These are phyloP conservation scores for Sarotherodon lohbergeri DNA, from an alignment of 2,113 vertebrate genomes.

Conservation along the genomic window DNA sequence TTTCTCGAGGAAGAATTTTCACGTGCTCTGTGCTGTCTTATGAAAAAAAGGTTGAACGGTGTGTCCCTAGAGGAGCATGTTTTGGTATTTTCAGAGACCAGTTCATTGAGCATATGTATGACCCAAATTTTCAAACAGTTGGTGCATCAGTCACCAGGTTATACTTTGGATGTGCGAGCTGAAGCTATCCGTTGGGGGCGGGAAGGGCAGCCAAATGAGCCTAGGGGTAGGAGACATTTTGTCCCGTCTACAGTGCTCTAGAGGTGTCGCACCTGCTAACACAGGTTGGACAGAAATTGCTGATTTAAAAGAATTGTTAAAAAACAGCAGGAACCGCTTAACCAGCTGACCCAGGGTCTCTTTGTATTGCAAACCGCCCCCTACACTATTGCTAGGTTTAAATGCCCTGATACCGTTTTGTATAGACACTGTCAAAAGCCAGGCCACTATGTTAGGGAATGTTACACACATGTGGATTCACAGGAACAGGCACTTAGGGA, in stretches of 20 bases:
- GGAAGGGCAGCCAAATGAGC: not conserved
- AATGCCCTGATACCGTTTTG: not conserved
- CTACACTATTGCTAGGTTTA: not conserved
- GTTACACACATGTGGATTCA: not conserved
- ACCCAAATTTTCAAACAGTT: not conserved
- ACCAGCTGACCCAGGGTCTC: not conserved
- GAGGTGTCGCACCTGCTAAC: not conserved
- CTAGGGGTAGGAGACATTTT: not conserved
- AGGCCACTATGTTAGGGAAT: not conserved
- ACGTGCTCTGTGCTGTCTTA: not conserved
- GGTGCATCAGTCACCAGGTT: not conserved
- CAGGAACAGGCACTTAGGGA: not conserved
- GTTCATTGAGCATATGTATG: not conserved
- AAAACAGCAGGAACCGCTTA: not conserved
- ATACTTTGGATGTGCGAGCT: not conserved
- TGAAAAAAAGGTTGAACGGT: not conserved
- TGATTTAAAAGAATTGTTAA: not conserved
- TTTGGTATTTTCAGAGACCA: not conserved
- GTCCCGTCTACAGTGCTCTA: not conserved
- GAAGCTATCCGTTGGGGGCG: fast-evolving
- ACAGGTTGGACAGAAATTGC: not conserved
- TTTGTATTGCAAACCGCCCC: not conserved
- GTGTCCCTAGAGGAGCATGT: not conserved
- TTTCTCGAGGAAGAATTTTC: not conserved
- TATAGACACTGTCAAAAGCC: not conserved